Evolutionary conservation across 1,140 invertebrate species (phyloP).

Genomic region (Pseudoatta argentina): DNA sequence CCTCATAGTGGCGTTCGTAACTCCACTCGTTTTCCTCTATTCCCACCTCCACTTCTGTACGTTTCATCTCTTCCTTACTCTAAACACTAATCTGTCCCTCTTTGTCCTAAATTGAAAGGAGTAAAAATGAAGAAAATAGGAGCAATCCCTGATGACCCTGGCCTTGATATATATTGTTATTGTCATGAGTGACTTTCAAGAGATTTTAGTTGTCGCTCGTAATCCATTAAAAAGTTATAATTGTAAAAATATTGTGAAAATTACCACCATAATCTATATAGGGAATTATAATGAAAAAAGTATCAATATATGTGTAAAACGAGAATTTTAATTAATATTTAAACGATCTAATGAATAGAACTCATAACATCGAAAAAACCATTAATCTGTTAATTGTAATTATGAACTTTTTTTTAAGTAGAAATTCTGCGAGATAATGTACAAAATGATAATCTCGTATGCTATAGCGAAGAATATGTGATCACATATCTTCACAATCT

Average conservation of each 20-base stretch:
- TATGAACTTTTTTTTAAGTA: neutral
- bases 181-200: no score
- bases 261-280: no score
- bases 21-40: conserved; percentile 55
- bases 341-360: neutral
- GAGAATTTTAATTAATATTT: neutral
- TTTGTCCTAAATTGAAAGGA: conserved; percentile 76
- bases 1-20: conserved; percentile 77
- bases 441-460: neutral
- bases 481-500: neutral
- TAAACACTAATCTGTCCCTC: conserved; percentile 49
- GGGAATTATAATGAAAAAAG: no score
- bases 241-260: no score
- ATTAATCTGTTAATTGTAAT: neutral
- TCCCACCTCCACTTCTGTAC: conserved; percentile 48
- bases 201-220: no score
- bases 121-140: no score
- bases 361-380: neutral
- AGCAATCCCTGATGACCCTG: no score
- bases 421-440: neutral
- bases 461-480: neutral
- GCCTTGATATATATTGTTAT: no score
- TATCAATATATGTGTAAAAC: neutral
- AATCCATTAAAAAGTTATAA: no score
- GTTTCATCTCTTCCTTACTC: conserved; percentile 52